Base-by-base conservation (phyloP, 2,888 invertebrate genomes). In the Melanostoma scalare region DNA sequence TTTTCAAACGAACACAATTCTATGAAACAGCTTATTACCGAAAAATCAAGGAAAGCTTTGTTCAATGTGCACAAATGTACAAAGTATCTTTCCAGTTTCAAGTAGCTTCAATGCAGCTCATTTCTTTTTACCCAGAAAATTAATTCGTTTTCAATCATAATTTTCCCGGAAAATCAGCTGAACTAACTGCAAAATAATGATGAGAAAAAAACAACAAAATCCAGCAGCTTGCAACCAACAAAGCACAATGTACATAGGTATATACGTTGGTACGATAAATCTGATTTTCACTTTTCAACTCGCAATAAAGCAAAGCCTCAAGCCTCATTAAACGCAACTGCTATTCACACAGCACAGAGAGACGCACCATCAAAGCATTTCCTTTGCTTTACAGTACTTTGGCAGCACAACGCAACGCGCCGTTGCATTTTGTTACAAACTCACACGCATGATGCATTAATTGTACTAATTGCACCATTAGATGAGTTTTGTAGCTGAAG, bases 131-230 rank as follows among this genome's bases (percentile, higher is more conserved):
- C 33, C 65, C 65, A 55, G 60, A 72, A 73, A 82, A 78, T 82
- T 78, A 74, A 74, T 82, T 78, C 63, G 69, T 69, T 82, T 82
- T 82, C 82, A 82, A 82, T 82, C 65, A 69, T 73, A 60, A 74
- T 78, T 82, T 82, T 78, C 60, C 69, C 68, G 78, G 82, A 78
- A 77, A 82, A 82, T 69, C 73, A 82, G 74, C 82, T 74, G n/a
- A 65, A 53, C 65, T 65, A 78, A 78, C 56, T 65, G 63, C 69
- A 74, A 74, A 82, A 65, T 78, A 63, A 77, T 82, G 65, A 82
- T 72, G 72, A 50, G 73, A 73, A 73, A 58, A 44, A 3, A 72
- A 56, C 65, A 61, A 35, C 5, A 69, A 42, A 9, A 6, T 31
- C 35, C 9, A 46, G 6, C 38, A 40, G 53, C 31, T 42, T 48